phyloP scores from a whole-genome alignment of 2,888 invertebrate genomes.

The Synanthedon andrenaeformis region DNA sequence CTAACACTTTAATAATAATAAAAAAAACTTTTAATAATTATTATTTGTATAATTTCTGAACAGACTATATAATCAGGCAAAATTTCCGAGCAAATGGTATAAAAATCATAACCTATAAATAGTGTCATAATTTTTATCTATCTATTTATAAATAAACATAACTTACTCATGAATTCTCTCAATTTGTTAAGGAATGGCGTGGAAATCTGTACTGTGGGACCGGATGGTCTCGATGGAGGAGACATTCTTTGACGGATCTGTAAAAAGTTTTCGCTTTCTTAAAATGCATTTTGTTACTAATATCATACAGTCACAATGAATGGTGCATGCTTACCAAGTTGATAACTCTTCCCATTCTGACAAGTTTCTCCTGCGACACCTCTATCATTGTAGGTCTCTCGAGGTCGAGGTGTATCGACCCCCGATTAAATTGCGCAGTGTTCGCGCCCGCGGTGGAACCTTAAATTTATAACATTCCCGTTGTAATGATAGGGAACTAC shows the following conservation, averaged over 20 bases:
- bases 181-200: slow-evolving; percentile 16
- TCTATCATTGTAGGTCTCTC: slow-evolving; percentile 43
- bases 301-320: neutral
- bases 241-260: neutral
- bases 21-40: too few relatives aligned
- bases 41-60: too few relatives aligned
- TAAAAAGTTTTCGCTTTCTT: neutral
- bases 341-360: slow-evolving; percentile 22
- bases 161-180: slow-evolving; percentile 23
- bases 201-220: neutral
- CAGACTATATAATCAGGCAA: too few relatives aligned
- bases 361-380: slow-evolving; percentile 26
- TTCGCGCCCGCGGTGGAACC: neutral
- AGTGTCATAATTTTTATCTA: too few relatives aligned
- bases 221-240: neutral
- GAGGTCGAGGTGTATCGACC: slow-evolving; percentile 29
- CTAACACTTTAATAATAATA: too few relatives aligned
- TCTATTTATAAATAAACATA: too few relatives aligned
- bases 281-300: neutral
- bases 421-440: slow-evolving; percentile 11
- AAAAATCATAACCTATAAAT: too few relatives aligned
- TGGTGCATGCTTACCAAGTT: slow-evolving; percentile 16
- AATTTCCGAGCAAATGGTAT: too few relatives aligned
- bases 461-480: too few relatives aligned
- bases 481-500: too few relatives aligned